Evolutionary conservation across 2,888 invertebrate genomes (phyloP).

Genomic region (Nomada fucata): DNA sequence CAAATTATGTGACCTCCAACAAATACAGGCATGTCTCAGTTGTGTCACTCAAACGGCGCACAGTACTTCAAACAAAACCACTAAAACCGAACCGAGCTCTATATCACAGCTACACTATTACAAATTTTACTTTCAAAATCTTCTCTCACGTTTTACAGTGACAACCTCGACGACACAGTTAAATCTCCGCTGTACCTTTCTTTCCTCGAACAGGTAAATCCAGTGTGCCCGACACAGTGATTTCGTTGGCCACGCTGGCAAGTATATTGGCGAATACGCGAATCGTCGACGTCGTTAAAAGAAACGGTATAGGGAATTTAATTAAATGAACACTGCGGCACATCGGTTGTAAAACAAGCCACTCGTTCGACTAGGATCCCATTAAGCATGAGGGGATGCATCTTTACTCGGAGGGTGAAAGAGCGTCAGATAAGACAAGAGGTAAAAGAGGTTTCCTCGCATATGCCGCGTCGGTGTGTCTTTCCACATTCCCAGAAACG

Average conservation of each 20-base stretch:
- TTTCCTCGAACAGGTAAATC: too few species aligned
- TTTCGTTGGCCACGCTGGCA: not conserved
- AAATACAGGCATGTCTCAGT: too few species aligned
- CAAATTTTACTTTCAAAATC: too few species aligned
- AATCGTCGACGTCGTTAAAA: not conserved
- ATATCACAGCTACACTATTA: too few species aligned
- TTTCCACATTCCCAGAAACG: conserved; percentile 43
- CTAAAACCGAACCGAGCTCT: too few species aligned
- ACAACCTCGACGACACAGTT: too few species aligned
- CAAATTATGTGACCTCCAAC: too few species aligned
- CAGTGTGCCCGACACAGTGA: too few species aligned
- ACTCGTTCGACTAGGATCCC: conserved; percentile 57
- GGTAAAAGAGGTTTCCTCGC: conserved; percentile 33
- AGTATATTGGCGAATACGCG: not conserved
- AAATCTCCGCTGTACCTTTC: too few species aligned
- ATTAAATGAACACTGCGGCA: conserved; percentile 58
- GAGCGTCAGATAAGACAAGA: conserved; percentile 36
- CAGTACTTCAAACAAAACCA: too few species aligned
- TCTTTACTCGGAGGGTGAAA: conserved; percentile 9
- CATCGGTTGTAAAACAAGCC: conserved; percentile 50
- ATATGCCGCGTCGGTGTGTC: conserved; percentile 25
- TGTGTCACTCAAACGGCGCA: too few species aligned
- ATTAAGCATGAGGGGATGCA: conserved; percentile 40
- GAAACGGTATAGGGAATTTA: conserved; percentile 44
- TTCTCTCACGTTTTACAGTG: too few species aligned